Conservation (phyloP, 2,113 vertebrate species). For the Microcebus lehilahytsara region DNA sequence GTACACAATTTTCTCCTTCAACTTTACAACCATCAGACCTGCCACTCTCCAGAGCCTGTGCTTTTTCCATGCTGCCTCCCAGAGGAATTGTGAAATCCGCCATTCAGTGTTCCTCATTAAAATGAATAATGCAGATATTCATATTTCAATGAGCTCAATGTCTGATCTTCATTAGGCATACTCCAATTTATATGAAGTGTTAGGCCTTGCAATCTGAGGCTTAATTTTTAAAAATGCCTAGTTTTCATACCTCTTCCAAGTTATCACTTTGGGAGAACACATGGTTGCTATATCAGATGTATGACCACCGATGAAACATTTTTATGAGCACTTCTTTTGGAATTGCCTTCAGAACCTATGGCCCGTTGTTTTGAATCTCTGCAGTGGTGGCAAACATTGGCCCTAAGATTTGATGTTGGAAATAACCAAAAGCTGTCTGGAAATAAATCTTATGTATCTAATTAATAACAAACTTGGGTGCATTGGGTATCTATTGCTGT, state of each 20-base stretch:
- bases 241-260: neutral
- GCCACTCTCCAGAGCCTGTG: neutral
- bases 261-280: neutral
- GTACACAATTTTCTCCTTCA: neutral
- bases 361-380: neutral
- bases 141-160: neutral
- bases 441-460: neutral
- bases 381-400: neutral
- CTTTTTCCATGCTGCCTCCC: neutral
- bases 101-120: neutral
- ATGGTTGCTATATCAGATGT: neutral
- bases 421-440: neutral
- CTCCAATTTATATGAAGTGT: neutral
- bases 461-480: neutral
- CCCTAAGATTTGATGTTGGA: constrained; percentile 12
- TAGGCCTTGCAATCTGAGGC: neutral
- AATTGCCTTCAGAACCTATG: neutral
- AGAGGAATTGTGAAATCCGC: neutral
- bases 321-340: neutral
- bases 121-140: neutral
- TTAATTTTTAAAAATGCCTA: neutral
- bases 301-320: neutral
- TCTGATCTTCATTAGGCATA: neutral
- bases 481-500: neutral
- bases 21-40: rapidly evolving